phyloP scores from a whole-genome alignment of 2,888 invertebrate genomes.

The Nasonia oneida region DNA sequence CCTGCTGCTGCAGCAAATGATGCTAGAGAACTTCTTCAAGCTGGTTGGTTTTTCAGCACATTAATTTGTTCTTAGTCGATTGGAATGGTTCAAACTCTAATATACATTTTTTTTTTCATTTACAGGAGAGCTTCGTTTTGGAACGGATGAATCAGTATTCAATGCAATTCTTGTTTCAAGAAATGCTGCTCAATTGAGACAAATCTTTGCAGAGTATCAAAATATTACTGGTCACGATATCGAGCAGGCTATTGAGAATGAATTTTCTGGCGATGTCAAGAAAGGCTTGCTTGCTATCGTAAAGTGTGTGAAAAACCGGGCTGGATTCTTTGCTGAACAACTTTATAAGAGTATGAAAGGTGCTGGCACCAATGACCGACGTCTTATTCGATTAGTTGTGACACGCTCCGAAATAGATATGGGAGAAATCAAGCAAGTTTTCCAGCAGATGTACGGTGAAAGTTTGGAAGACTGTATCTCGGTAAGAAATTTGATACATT shows the following conservation, averaged over 20 bases:
- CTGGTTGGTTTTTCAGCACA: conserved; percentile 81
- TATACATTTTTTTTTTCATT: conserved; percentile 21
- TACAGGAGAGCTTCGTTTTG: conserved; percentile 82
- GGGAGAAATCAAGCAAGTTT: conserved; percentile 90
- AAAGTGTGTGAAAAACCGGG: conserved; percentile 88
- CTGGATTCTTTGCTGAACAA: conserved; percentile 92
- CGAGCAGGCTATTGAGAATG: conserved; percentile 89
- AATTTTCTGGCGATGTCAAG: conserved; percentile 91
- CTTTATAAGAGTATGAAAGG: conserved; percentile 94
- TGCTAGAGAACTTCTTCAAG: conserved; percentile 89
- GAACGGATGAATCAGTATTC: conserved; percentile 93
- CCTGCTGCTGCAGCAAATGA: conserved; percentile 87
- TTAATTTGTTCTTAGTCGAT: background rate
- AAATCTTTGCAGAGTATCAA: conserved; percentile 86
- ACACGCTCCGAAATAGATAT: conserved; percentile 92
- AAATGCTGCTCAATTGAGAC: conserved; percentile 84
- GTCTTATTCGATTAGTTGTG: conserved; percentile 91
- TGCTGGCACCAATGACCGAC: conserved; percentile 92
- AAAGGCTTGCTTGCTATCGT: conserved; percentile 90
- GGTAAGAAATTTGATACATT: conserved; percentile 79
- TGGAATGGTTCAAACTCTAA: background rate
- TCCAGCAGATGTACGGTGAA: conserved; percentile 87
- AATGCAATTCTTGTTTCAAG: conserved; percentile 91
- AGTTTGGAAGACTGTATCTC: conserved; percentile 89
- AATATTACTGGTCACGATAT: conserved; percentile 89